Evolutionary conservation across 2,888 invertebrate genomes (phyloP).

Genomic region (Cloeon dipterum): DNA sequence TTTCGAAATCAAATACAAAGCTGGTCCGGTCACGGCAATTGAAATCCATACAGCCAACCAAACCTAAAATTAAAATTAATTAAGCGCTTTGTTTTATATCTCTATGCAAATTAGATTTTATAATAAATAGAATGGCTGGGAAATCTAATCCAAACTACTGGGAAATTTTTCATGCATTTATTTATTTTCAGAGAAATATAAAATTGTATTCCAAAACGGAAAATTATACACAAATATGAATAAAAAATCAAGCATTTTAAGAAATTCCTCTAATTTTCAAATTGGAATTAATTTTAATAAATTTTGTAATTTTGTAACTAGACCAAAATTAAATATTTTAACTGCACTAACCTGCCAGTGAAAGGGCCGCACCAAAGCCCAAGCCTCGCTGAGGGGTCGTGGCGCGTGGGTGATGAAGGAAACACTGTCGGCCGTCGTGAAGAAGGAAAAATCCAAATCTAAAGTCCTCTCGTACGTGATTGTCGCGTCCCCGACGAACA

Average conservation of each 20-base stretch:
- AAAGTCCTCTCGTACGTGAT: slow-evolving; percentile 46
- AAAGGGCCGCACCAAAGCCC: slow-evolving; percentile 49
- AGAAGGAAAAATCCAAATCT: slow-evolving; percentile 51
- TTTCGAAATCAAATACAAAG: slow-evolving; percentile 38
- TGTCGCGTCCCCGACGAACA: slow-evolving; percentile 51
- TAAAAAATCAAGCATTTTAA: too few relatives aligned
- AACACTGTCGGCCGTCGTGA: slow-evolving; percentile 51
- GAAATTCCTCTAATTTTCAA: too few relatives aligned
- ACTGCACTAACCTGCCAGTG: slow-evolving; percentile 37
- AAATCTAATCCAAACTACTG: too few relatives aligned
- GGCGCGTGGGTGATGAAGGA: slow-evolving; percentile 56
- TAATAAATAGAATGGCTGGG: too few relatives aligned
- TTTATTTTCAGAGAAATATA: background rate
- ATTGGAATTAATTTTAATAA: too few relatives aligned
- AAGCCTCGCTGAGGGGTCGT: slow-evolving; percentile 42
- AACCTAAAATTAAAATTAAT: slow-evolving; percentile 22
- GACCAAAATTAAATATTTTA: too few relatives aligned
- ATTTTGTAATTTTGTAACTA: too few relatives aligned
- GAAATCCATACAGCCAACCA: slow-evolving; percentile 48
- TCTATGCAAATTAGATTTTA: too few relatives aligned
- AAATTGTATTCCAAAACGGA: background rate
- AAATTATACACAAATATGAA: background rate
- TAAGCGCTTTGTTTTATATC: too few relatives aligned
- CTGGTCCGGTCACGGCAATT: slow-evolving; percentile 38
- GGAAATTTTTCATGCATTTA: too few relatives aligned